These are phyloP conservation scores for Riptortus pedestris DNA, from an alignment of 1,140 invertebrate genomes.

Conservation along the genomic window DNA sequence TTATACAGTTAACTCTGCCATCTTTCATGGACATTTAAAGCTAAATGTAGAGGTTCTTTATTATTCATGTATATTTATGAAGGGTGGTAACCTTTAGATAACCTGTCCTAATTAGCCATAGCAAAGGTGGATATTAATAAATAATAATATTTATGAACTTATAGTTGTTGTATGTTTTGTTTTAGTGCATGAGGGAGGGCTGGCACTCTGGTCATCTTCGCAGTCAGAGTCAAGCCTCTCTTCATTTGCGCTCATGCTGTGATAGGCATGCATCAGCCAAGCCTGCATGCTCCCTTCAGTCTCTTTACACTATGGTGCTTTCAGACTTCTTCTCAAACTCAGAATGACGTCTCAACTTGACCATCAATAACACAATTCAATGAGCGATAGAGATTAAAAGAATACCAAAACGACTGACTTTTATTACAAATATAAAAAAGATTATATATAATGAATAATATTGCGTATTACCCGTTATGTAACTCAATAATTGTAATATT, in stretches of 20 bases:
- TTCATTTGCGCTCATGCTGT: slow-evolving; percentile 27
- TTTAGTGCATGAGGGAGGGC: slow-evolving; percentile 30
- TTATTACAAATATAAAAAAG: slow-evolving; percentile 29
- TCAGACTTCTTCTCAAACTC: slow-evolving; percentile 24
- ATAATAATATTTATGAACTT: too few relatives aligned
- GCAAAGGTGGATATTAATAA: too few relatives aligned
- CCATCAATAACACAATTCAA: slow-evolving; percentile 18
- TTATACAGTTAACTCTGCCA: too few relatives aligned
- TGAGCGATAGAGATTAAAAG: slow-evolving; percentile 14
- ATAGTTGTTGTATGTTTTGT: too few relatives aligned
- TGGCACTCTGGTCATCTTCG: slow-evolving; percentile 27
- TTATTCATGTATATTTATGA: too few relatives aligned
- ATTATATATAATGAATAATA: slow-evolving; percentile 28
- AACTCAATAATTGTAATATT: slow-evolving; percentile 33
- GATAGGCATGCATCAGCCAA: slow-evolving; percentile 11
- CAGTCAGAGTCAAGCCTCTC: slow-evolving; percentile 28
- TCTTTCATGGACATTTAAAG: too few relatives aligned
- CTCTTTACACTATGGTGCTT: slow-evolving; percentile 28
- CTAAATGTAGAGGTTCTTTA: too few relatives aligned
- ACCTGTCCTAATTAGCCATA: too few relatives aligned
- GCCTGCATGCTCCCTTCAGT: background rate
- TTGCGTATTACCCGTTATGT: slow-evolving; percentile 29
- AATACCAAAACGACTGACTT: slow-evolving; percentile 32
- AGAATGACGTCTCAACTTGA: slow-evolving; percentile 14
- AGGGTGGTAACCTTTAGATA: too few relatives aligned